These are phyloP conservation scores for Prionace glauca DNA, from an alignment of 2,797 vertebrate species.

Conservation along the genomic window DNA sequence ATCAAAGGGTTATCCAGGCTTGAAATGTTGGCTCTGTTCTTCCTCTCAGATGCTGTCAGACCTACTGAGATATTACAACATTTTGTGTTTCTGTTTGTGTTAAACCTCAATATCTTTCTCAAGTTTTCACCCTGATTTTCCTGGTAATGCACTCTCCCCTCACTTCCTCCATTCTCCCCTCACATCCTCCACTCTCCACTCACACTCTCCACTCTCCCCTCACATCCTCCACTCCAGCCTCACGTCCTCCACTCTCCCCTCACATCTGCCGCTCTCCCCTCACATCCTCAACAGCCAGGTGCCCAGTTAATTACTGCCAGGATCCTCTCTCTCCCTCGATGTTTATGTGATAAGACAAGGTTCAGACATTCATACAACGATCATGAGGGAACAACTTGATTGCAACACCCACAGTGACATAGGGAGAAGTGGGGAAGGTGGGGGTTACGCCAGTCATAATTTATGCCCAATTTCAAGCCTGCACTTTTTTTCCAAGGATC, in stretches of 20 bases:
- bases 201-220: not conserved
- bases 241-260: too few species aligned
- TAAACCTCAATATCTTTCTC: not conserved
- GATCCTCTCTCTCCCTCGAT: not conserved
- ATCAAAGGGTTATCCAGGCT: too few species aligned
- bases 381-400: not conserved
- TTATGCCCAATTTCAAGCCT: not conserved
- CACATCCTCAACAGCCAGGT: not conserved
- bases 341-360: not conserved
- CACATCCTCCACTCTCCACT: not conserved
- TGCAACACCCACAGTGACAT: not conserved
- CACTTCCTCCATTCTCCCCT: not conserved
- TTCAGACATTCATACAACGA: not conserved
- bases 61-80: too few species aligned
- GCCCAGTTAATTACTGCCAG: not conserved
- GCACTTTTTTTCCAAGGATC: not conserved
- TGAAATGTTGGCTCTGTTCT: too few species aligned
- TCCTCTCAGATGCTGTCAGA: too few species aligned
- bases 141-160: not conserved
- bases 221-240: too few species aligned
- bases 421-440: too few species aligned
- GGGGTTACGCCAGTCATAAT: not conserved
- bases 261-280: not conserved
- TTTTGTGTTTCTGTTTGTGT: too few species aligned
- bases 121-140: not conserved